A percentile compares a stretch with the other conserved stretches of the same genome.
These are phyloP conservation scores for Saxicola maurus DNA, from an alignment of 2,797 vertebrate species.

Conservation along the genomic window DNA sequence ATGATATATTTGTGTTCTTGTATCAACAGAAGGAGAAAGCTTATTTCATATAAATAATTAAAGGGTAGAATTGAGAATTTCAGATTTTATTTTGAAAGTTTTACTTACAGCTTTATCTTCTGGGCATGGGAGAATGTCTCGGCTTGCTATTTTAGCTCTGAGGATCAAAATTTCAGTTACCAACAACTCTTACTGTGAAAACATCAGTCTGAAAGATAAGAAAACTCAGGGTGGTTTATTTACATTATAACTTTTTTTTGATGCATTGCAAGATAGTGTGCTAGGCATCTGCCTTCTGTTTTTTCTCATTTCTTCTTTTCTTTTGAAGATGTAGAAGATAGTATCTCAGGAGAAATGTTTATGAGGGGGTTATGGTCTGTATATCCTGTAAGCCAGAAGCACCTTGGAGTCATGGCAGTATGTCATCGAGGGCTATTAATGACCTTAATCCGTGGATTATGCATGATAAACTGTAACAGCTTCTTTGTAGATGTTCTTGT, in stretches of 20 bases:
- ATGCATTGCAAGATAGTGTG: background rate
- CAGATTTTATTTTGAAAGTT: background rate
- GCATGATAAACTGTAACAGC: slow-evolving; percentile 33
- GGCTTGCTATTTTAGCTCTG: background rate
- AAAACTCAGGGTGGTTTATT: background rate
- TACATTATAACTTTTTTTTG: background rate
- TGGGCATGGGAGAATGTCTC: background rate
- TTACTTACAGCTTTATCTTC: background rate
- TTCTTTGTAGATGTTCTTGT: slow-evolving; percentile 28
- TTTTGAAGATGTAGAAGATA: background rate
- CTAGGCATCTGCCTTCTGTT: background rate
- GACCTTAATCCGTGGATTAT: slow-evolving; percentile 58
- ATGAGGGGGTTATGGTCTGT: background rate
- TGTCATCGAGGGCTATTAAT: slow-evolving; percentile 23
- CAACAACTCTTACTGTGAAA: background rate
- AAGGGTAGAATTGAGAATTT: background rate
- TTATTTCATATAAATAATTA: background rate
- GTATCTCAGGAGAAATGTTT: background rate
- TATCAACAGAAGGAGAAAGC: background rate
- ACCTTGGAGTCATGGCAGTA: slow-evolving; percentile 9
- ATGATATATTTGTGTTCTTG: background rate
- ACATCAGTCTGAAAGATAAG: background rate
- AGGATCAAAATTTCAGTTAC: background rate
- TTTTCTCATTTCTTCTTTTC: background rate
- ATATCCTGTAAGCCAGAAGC: background rate